Conservation (phyloP, 1,140 invertebrate genomes). For the Nasonia longicornis region DNA sequence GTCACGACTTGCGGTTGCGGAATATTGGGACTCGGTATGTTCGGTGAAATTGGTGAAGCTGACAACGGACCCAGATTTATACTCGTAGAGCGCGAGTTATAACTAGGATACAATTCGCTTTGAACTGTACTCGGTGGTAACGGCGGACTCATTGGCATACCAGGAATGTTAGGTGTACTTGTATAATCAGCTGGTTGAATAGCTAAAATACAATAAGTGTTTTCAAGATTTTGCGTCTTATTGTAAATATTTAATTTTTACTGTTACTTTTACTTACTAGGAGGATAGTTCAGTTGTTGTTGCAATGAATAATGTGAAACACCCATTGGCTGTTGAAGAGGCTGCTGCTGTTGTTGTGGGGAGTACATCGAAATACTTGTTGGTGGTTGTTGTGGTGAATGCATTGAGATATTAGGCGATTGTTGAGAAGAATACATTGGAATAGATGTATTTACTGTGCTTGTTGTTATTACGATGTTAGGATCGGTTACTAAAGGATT, state of each 20-base stretch:
- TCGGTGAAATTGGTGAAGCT: conserved; percentile 38
- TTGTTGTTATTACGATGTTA: conserved; percentile 32
- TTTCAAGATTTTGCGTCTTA: neutral
- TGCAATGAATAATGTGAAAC: conserved; percentile 40
- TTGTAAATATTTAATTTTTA: neutral
- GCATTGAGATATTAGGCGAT: conserved; percentile 28
- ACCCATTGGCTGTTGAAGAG: neutral
- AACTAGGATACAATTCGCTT: conserved; percentile 41
- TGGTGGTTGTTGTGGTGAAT: conserved; percentile 27
- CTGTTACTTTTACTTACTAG: conserved; percentile 52
- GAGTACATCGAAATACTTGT: conserved; percentile 24
- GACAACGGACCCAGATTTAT: conserved; percentile 27
- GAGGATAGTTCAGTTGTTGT: conserved; percentile 51
- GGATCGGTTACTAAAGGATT: conserved; percentile 17
- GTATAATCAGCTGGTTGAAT: conserved; percentile 51
- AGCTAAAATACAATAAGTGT: conserved; percentile 49
- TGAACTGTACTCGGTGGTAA: conserved; percentile 45
- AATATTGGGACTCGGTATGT: conserved; percentile 48
- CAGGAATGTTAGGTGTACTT: conserved; percentile 71
- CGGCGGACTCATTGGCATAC: conserved; percentile 73
- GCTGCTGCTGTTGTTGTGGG: conserved; percentile 7
- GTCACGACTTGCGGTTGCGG: conserved; percentile 68
- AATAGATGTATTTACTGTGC: neutral
- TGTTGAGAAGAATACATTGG: conserved; percentile 45
- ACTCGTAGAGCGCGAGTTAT: conserved; percentile 38